Evolutionary conservation across 2,113 vertebrate genomes (phyloP).

Genomic region (Eublepharis macularius): DNA sequence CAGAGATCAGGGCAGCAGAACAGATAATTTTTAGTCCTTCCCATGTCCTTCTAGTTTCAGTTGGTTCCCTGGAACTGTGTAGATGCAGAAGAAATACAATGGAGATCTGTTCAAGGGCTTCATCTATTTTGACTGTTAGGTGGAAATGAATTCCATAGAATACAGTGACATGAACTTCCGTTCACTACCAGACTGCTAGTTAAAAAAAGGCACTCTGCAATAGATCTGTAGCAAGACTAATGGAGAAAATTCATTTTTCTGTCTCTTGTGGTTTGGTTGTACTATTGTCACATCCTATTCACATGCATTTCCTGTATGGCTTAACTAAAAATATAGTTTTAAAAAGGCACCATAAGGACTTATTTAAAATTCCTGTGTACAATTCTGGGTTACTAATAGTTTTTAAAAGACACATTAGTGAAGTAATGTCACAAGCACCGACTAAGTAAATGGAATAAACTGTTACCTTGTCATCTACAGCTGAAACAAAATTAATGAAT

Average conservation of each 20-base stretch:
- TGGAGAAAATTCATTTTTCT: neutral
- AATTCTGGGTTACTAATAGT: neutral
- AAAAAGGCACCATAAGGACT: no score
- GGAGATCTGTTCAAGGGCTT: no score
- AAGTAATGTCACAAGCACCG: neutral
- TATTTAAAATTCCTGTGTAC: neutral
- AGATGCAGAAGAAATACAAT: no score
- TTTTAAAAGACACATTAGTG: neutral
- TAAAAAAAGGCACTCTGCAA: neutral
- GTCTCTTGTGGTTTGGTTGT: neutral
- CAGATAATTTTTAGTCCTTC: no score
- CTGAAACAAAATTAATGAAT: neutral
- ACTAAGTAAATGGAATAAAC: neutral
- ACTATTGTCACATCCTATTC: neutral
- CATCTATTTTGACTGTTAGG: neutral
- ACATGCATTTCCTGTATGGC: constrained; percentile 11
- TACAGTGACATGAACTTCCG: neutral
- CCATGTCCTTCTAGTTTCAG: no score
- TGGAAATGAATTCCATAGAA: neutral
- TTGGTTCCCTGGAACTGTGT: no score
- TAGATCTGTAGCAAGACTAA: neutral
- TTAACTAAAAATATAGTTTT: neutral
- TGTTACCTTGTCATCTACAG: neutral
- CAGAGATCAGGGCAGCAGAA: no score
- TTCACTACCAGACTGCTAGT: neutral